Base-by-base conservation (phyloP, 1,140 invertebrate genomes). In the Elysia chlorotica region DNA sequence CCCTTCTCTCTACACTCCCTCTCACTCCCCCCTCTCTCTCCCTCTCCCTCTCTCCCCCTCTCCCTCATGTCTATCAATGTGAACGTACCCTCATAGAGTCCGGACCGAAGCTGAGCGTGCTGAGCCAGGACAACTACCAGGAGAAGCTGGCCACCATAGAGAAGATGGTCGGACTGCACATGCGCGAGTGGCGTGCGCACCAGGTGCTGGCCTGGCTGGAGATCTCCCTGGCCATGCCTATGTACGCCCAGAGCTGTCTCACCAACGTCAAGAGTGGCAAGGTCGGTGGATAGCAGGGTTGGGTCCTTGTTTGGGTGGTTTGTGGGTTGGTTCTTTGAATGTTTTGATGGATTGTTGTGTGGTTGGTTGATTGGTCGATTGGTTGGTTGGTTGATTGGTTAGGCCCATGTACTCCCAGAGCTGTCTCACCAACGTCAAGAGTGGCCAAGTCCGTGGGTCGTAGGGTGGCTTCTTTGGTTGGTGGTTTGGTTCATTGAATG, bases 181-280 rank as follows among this genome's bases (percentile, higher is more conserved):
- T 97, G 89, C 93, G 95, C 76, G 89, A 93, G 80, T 98, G 96
- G 96, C 91, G 95, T 75, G 95, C 95, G 25, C 93, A 93, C 0
- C 96, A 95, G 56, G 95, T 98, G 48, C 90, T 96, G 19, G 95
- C 96, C 0, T 98, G 96, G 96, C 88, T 97, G 41, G 95, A 97
- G 88, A 92, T 97, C 25, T 94, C 94, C 0, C 90, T 98, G 2
- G 95, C 94, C 25, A 96, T 98, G 95, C 94, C 95, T 0, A 94
- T 96, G 79, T 97, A 97, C 81, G 94, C 94, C 1, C 91, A 92
- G 17, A 90, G 92, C 68, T 96, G 95, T 85, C 93, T 94, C 25
- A 94, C 96, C 83, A 97, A 97, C 86, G 92, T 98, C 59, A 96
- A 97, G 85, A 96, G 95, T 85, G 96, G 96, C 78, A 97, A 96